phyloP scores from a whole-genome alignment of 2,113 vertebrate species.

The Nesoenas mayeri region DNA sequence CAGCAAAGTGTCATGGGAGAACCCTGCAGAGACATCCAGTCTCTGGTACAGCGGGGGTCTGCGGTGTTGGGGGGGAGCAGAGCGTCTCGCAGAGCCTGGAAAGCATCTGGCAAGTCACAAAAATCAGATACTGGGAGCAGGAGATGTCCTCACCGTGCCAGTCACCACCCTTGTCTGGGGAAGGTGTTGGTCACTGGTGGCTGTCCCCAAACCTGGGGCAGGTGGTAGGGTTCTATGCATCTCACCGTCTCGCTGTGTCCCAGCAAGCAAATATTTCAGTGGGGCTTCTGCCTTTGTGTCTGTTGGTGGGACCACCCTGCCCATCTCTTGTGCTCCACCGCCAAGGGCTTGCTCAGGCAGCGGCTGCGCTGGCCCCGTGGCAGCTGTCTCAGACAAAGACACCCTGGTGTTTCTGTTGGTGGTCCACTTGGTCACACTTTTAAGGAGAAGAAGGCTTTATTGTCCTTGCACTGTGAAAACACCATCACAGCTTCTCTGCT shows the following conservation, averaged over 20 bases:
- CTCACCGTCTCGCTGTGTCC: accelerated
- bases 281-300: neutral
- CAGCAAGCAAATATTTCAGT: neutral
- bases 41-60: neutral
- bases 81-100: neutral
- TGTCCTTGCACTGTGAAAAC: neutral
- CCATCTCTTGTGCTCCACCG: accelerated
- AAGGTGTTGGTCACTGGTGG: accelerated
- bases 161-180: neutral
- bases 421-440: neutral
- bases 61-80: accelerated
- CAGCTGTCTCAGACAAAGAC: neutral
- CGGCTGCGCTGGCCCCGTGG: accelerated
- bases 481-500: neutral
- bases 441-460: neutral
- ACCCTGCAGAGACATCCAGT: accelerated
- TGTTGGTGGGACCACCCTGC: neutral
- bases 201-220: neutral
- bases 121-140: neutral
- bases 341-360: neutral
- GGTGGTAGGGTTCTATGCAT: accelerated
- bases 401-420: neutral
- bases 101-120: neutral
- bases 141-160: neutral
- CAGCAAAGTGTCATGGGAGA: neutral